Evolutionary conservation across 2,113 vertebrate species (phyloP), one percentile per base, ranked within the genome.

Genomic region (Charadrius vociferus): DNA sequence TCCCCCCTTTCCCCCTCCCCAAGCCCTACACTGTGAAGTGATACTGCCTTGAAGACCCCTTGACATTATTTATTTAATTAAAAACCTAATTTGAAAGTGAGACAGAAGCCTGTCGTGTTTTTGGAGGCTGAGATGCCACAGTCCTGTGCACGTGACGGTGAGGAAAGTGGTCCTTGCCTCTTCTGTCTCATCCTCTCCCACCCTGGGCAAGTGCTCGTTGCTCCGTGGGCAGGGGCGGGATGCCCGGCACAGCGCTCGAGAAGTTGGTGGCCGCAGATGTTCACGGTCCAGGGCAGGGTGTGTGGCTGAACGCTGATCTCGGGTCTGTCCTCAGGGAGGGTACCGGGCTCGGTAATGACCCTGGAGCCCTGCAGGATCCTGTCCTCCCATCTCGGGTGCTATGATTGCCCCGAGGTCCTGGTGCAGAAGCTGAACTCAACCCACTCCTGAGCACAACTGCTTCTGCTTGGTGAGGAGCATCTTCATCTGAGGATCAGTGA

Each of bases 1-100:
- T 14, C 47, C 65, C 39, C 56, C 55, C 13, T 15, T 32, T 26
- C n/a, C 26, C n/a, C 56, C 27, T 27, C 70, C 41, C 80, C 96
- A 88, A 88, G 92, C 94, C 92, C 94, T 97, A 97, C 98, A 98
- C 98, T 98, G 98, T 98, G 98, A 98, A 95, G 98, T 96, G 98
- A 98, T 36, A 94, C 97, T 98, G 98, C 98, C 98, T 98, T 97
- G 96, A 98, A 93, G 94, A 89, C 93, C 94, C 95, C 97, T 97
- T 43, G 3, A 59, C 50, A 5, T 97, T 97, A 98, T 98, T 98
- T 98, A 98, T 97, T 98, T 98, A 96, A 97, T 97, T 96, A 98
- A 97, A 98, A 92, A 92, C 79, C 95, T 95, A 75, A 93, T 97
- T 98, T 97, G 96, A 97, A 98, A 96, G 93, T 62, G 50, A 81